Evolutionary conservation across 1,140 invertebrate species (phyloP), one percentile per base, ranked within the genome.

Genomic region (Bombus difficillimus): DNA sequence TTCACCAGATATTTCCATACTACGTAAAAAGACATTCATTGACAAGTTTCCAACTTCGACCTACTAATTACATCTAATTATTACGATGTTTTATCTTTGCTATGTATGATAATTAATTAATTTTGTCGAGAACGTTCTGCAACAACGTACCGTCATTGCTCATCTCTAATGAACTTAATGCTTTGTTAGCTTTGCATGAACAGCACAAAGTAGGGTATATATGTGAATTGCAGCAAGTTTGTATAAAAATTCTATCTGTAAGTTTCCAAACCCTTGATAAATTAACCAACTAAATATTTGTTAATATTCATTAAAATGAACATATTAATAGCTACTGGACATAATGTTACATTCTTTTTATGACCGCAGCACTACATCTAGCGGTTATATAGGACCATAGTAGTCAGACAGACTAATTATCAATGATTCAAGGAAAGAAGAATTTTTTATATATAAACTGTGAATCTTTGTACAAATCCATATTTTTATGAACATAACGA

Each of bases 61-160:
- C 18, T 25, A 28, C 10, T 37, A 53, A 39, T 69, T 53, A 53
- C 3, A 12, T 25, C 32, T 25, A 41, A 62, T 62, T 37, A 62
- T 22, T 28, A n/a, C 22, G 13, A 15, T 12, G 64, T 53, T 37
- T 22, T 37, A 80, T 53, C 41, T 47, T 22, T 25, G 43, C 34
- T 47, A 41, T 22, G 39, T 37, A 32, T 74, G 32, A 32, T 25
- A 80, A 80, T 80, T 69, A 69, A 80, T 80, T 80, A 80, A 80
- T 80, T 69, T 69, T 43, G 9, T 18, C 9, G 32, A 39, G 64
- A 69, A 69, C 32, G 25, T 69, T 80, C 66, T 37, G 43, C 37
- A 39, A 80, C 22, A 79, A 66, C 25, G 25, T 43, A 66, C 18
- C 75, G 18, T 64, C 41, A 64, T 39, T 64, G 39, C 22, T 64